Evolutionary conservation across 1,140 invertebrate genomes (phyloP), one percentile per base, ranked within the genome.

Genomic region (Formica selysi): DNA sequence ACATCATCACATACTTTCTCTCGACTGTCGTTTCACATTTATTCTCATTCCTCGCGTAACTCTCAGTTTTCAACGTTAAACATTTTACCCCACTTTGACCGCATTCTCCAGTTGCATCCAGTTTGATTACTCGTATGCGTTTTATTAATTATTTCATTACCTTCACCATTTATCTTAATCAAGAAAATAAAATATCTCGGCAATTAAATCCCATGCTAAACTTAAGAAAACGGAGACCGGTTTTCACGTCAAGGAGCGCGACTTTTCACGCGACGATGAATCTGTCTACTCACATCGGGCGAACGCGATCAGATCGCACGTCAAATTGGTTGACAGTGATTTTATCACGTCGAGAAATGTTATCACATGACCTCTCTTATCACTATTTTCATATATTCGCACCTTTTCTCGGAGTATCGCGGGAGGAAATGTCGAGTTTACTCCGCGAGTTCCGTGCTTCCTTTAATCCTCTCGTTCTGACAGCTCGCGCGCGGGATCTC

Each of bases 301-400:
- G 10, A 59, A 6, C 11, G n/a, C 3, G n/a, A 6, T 64, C 13
- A 11, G n/a, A 2, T 64, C 6, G 22, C 26, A 36, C 44, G 26
- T 29, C 22, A 62, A 26, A 51, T 44, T n/a, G 11, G 11, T 11
- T 0, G 8, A 16, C 3, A 51, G 71, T 4, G 16, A 76, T 59
- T 59, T 8, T 59, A 8, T 22, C n/a, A 10, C n/a, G n/a, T 57
- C 16, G 7, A 19, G n/a, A 59, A 59, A 22, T 62, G 4, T 26
- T 13, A 13, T 26, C 8, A 61, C 57, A 61, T 8, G 57, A 26
- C 1, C 59, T 22, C 59, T 22, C 64, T 70, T 68, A 68, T 80
- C 64, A 80, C 64, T 80, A 80, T 51, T 68, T 19, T 79, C 62
- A 3, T 62, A 41, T 79, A 48, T 2, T 79, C 32, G 32, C 64